A percentile compares a stretch with the other conserved stretches of the same genome.
These are phyloP conservation scores for Sparidentex hasta DNA, from an alignment of 2,797 vertebrate species.

Conservation along the genomic window DNA sequence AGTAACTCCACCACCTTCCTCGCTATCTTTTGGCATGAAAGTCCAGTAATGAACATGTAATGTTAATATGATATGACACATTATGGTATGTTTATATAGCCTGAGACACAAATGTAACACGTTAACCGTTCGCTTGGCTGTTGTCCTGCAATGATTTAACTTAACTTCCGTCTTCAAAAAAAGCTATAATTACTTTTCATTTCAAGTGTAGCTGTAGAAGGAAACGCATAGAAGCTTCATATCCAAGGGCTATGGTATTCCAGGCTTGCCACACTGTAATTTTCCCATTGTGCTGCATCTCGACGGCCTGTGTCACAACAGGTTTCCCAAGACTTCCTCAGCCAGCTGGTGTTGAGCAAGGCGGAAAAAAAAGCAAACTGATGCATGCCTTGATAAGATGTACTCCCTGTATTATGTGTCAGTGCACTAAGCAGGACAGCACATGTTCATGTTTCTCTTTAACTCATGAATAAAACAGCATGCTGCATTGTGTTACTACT, in stretches of 20 bases:
- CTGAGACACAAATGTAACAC: too few relatives aligned
- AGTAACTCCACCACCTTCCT: too few relatives aligned
- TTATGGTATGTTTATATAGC: too few relatives aligned
- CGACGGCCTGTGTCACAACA: constrained; percentile 65
- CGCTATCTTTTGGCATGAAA: too few relatives aligned
- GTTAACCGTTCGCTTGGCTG: too few relatives aligned
- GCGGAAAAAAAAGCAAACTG: constrained; percentile 1
- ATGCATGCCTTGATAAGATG: constrained; percentile 48
- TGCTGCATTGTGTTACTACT: constrained; percentile 13
- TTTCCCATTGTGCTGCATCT: constrained; percentile 38
- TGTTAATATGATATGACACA: too few relatives aligned
- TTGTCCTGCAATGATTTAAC: not conserved
- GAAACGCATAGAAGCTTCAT: constrained; percentile 28
- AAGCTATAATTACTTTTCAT: not conserved
- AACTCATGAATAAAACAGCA: not conserved
- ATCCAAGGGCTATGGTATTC: constrained; percentile 56
- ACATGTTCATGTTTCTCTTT: constrained; percentile 37
- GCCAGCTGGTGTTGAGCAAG: constrained; percentile 61
- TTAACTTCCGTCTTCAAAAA: not conserved
- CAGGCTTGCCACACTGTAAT: constrained; percentile 46
- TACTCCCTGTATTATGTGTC: constrained; percentile 6
- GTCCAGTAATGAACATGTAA: too few relatives aligned
- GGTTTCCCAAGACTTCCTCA: constrained; percentile 36
- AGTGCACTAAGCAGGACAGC: constrained; percentile 23
- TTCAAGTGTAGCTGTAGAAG: constrained; percentile 9